A percentile compares a stretch with the other conserved stretches of the same genome.
These are phyloP conservation scores for Stenoptilia bipunctidactyla DNA, from an alignment of 2,888 invertebrate genomes.

Conservation along the genomic window DNA sequence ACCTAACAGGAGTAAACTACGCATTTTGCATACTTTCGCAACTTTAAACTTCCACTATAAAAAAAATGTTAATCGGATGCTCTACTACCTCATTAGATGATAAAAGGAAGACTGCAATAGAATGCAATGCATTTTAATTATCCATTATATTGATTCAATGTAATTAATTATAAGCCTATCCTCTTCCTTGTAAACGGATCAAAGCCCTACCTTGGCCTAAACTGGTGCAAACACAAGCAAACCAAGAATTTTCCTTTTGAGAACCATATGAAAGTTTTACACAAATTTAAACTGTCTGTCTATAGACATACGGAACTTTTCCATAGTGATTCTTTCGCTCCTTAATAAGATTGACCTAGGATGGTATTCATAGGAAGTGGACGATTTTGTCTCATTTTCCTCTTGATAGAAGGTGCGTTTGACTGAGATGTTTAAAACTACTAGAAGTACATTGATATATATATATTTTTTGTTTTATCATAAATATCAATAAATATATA, in stretches of 20 bases:
- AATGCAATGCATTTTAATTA: too few species aligned
- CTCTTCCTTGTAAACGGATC: neutral
- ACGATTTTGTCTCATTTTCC: conserved; percentile 55
- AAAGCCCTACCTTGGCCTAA: conserved; percentile 1
- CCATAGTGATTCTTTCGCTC: conserved; percentile 10
- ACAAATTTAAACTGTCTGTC: neutral
- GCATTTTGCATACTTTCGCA: too few species aligned
- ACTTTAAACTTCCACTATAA: too few species aligned
- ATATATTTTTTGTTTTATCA: too few species aligned
- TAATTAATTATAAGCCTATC: neutral
- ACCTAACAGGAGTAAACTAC: too few species aligned
- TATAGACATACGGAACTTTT: conserved; percentile 7
- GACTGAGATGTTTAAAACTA: neutral
- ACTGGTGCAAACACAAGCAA: neutral
- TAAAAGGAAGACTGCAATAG: too few species aligned
- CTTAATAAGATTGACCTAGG: conserved; percentile 58
- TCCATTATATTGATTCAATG: too few species aligned
- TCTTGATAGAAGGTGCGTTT: conserved; percentile 32
- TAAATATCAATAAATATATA: too few species aligned
- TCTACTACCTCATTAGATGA: too few species aligned
- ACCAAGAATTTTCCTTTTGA: conserved; percentile 1
- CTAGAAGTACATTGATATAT: neutral
- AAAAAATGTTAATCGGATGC: too few species aligned
- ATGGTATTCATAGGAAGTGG: conserved; percentile 46
- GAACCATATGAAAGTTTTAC: conserved; percentile 1